These are phyloP conservation scores for Shinisaurus crocodilurus DNA, from an alignment of 2,113 vertebrate species.

Conservation along the genomic window DNA sequence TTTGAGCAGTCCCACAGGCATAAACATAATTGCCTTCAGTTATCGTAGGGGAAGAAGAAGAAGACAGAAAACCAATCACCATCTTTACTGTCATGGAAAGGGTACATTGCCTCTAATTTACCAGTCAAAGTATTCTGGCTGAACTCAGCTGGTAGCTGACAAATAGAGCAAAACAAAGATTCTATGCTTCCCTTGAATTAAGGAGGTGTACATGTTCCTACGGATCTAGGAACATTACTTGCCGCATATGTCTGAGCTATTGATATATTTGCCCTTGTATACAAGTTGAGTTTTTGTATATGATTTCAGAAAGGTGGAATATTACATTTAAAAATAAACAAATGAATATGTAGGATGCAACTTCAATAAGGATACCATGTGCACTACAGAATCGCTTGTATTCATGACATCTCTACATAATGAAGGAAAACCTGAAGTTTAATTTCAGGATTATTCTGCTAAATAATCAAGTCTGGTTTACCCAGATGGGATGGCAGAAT, in stretches of 20 bases:
- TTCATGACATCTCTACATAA: neutral
- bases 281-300: neutral
- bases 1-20: neutral
- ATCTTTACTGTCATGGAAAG: slow-evolving; percentile 20
- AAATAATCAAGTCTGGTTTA: fast-evolving
- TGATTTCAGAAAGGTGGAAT: neutral
- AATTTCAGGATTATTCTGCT: neutral
- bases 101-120: slow-evolving; percentile 36
- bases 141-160: neutral
- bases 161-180: neutral
- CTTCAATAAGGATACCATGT: neutral
- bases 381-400: neutral
- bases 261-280: neutral
- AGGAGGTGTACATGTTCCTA: slow-evolving; percentile 21
- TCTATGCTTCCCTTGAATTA: neutral
- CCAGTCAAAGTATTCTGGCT: slow-evolving; percentile 16
- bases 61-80: neutral
- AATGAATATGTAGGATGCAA: neutral
- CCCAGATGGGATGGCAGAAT: neutral
- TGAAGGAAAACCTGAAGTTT: neutral
- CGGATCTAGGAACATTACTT: slow-evolving; percentile 6
- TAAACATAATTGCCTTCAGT: neutral
- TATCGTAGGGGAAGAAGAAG: neutral
- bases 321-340: neutral
- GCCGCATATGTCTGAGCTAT: neutral